Conservation (phyloP, 2,797 vertebrate species). For the Gadopsis marmoratus region DNA sequence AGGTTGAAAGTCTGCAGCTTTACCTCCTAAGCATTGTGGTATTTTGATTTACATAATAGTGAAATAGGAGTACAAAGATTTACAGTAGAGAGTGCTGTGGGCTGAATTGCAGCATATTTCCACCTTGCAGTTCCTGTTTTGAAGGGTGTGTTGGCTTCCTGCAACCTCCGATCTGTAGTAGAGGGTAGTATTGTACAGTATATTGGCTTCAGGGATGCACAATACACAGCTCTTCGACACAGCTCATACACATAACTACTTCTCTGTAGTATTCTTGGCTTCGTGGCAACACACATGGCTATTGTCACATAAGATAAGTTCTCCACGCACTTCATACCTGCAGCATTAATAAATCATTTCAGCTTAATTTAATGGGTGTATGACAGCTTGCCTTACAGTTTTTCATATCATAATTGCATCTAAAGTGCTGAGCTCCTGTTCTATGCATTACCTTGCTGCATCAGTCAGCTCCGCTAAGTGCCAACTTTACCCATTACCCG, state of each 20-base stretch:
- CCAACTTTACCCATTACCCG: conserved; percentile 6
- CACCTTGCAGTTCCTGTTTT: not conserved
- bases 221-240: no score
- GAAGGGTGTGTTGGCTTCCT: not conserved
- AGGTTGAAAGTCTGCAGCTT: no score
- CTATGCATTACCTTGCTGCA: conserved; percentile 11
- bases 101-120: not conserved
- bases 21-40: no score
- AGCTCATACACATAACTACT: not conserved
- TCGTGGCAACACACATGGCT: conserved; percentile 13
- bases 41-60: not conserved
- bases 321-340: conserved; percentile 1
- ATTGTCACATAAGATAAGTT: conserved; percentile 1
- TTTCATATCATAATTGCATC: conserved; percentile 60
- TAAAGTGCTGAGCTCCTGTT: conserved; percentile 28
- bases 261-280: not conserved
- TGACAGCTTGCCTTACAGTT: conserved; percentile 12
- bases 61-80: not conserved
- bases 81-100: not conserved
- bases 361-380: not conserved
- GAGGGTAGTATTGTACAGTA: not conserved
- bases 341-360: not conserved
- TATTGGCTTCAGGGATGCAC: not conserved
- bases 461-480: conserved; percentile 5
- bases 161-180: not conserved